Evolutionary conservation across 2,113 vertebrate species (phyloP).

Genomic region (Amblyopsis rosae): DNA sequence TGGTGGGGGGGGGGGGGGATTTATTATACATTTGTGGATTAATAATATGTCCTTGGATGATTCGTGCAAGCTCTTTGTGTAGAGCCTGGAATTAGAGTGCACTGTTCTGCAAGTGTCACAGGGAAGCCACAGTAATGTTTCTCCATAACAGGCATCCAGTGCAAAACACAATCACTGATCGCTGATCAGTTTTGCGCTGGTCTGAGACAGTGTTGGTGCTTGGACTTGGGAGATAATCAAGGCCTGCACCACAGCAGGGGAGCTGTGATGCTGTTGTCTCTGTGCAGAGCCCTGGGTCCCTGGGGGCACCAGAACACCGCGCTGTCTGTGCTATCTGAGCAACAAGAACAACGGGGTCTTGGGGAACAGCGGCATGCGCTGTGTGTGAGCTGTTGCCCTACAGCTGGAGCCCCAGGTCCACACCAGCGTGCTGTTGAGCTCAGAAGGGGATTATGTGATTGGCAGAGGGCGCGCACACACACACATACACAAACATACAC

Average conservation of each 20-base stretch:
- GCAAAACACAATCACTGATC: slow-evolving; percentile 28
- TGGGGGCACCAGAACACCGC: slow-evolving; percentile 18
- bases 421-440: not conserved
- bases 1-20: not conserved
- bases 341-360: slow-evolving; percentile 9
- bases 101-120: not conserved
- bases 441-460: no score
- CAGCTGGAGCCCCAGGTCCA: not conserved
- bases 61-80: no score
- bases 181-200: slow-evolving; percentile 19
- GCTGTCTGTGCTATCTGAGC: not conserved
- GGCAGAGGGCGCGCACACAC: not conserved
- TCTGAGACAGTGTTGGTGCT: slow-evolving; percentile 28
- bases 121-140: slow-evolving; percentile 9
- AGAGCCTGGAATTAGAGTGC: slow-evolving; percentile 25
- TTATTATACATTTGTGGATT: no score
- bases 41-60: no score
- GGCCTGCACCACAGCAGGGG: slow-evolving; percentile 4
- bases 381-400: not conserved
- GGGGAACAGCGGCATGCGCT: slow-evolving; percentile 1
- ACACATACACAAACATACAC: not conserved
- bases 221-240: slow-evolving; percentile 34
- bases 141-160: slow-evolving; percentile 23
- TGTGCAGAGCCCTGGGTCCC: slow-evolving; percentile 22
- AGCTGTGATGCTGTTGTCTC: slow-evolving; percentile 18